Evolutionary conservation across 2,797 vertebrate species (phyloP), one percentile per base, ranked within the genome.

Genomic region (Sparus aurata): DNA sequence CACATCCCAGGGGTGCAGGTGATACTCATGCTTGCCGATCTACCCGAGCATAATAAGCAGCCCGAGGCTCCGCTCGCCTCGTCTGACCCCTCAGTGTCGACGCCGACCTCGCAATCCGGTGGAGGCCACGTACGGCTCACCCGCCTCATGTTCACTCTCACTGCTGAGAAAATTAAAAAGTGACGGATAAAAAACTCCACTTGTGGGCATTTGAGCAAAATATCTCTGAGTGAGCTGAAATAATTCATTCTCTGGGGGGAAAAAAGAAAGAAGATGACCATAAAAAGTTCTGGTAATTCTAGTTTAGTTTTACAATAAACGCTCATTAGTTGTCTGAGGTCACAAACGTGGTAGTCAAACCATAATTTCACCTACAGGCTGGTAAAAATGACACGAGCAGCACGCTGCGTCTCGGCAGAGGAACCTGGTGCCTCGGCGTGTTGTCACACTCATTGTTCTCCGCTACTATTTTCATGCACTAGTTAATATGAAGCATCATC

Each of bases 401-500:
- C 27, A 45, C 9, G 1, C 3, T 46, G 23, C 34, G 58, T n/a
- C 3, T 46, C 27, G 8, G 13, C 2, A 15, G 18, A 27, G 30
- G 23, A 69, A 69, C 20, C 62, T 52, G 66, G 55, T n/a, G 66
- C 66, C 75, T 76, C 69, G 25, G 73, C 76, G 1, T 11, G 50
- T 53, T 59, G 69, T 72, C 64, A 70, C 22, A 23, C 60, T 77
- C 53, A 62, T 79, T 75, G 67, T 75, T 73, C 69, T 47, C 73
- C 17, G 66, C 60, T 25, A 27, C 84, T 82, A 66, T 84, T 85
- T 75, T 71, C 53, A n/a, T 72, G 50, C 79, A 80, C 61, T 78
- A 79, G 84, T 69, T 82, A 77, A 86, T 83, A 71, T 46, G 77
- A 85, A 75, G 58, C 70, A 74, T 74, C 64, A n/a, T 75, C 69